Percentiles rank a stretch among this genome's conserved stretches.
phyloP scores from a whole-genome alignment of 2,888 invertebrate genomes.

The Calliopum simillimum region DNA sequence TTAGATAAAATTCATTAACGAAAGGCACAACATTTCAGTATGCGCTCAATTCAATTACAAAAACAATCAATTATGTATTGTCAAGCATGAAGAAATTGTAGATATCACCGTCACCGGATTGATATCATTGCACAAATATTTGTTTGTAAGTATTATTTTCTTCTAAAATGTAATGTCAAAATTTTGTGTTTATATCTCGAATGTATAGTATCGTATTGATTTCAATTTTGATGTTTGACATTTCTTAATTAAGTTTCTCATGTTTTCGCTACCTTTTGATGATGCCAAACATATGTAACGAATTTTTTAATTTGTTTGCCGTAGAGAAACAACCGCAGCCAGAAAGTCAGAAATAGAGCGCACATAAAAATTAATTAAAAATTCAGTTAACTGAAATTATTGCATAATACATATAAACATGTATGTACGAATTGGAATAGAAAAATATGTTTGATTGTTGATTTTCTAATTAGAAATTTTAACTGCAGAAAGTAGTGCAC shows the following conservation, averaged over 20 bases:
- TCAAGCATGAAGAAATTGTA: slow-evolving; percentile 51
- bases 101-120: background rate
- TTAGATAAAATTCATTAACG: background rate
- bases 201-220: slow-evolving; percentile 44
- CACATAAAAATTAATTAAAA: slow-evolving; percentile 1
- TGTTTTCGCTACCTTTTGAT: slow-evolving; percentile 66
- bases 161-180: background rate
- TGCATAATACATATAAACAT: too few relatives aligned
- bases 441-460: too few relatives aligned
- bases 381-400: slow-evolving; percentile 8
- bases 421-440: too few relatives aligned
- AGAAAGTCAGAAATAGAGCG: too few relatives aligned
- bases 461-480: too few relatives aligned
- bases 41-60: slow-evolving; percentile 58
- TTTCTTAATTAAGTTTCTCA: slow-evolving; percentile 62
- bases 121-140: too few relatives aligned
- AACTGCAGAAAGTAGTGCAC: too few relatives aligned
- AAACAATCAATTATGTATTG: slow-evolving; percentile 64
- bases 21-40: background rate
- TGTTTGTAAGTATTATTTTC: background rate
- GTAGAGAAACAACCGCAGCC: background rate
- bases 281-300: slow-evolving; percentile 57
- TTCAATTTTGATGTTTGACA: slow-evolving; percentile 57
- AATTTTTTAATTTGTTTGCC: slow-evolving; percentile 20
- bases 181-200: slow-evolving; percentile 17